Conservation (phyloP, 2,113 vertebrate genomes). For the Syrrhaptes paradoxus region DNA sequence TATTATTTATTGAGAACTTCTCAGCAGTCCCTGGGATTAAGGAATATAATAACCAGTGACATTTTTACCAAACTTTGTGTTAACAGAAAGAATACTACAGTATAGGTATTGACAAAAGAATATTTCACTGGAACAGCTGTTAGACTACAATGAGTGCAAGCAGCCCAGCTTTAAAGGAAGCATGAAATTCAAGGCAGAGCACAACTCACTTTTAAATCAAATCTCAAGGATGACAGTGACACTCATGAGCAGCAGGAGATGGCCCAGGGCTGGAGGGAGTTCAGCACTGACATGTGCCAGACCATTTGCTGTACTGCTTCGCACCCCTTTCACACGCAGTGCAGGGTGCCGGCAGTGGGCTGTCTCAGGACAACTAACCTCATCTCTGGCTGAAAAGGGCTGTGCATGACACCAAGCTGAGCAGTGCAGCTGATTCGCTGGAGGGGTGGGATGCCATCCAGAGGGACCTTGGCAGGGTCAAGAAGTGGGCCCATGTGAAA, state of each 20-base stretch:
- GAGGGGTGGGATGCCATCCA: neutral
- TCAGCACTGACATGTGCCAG: neutral
- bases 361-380: neutral
- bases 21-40: neutral
- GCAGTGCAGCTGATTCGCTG: neutral
- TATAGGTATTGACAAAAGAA: neutral
- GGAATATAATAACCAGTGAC: neutral
- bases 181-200: neutral
- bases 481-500: neutral
- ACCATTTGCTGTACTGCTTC: neutral
- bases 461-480: neutral
- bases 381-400: neutral
- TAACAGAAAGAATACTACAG: neutral
- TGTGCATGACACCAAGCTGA: neutral
- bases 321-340: neutral
- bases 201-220: neutral
- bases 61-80: neutral
- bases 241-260: neutral
- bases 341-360: fast-evolving
- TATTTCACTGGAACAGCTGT: constrained; percentile 5
- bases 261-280: neutral
- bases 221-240: neutral
- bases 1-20: constrained; percentile 32
- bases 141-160: neutral
- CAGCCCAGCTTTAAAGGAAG: neutral